These are phyloP conservation scores for Phylloscopus trochiloides DNA, from an alignment of 2,113 vertebrate species.

Conservation along the genomic window DNA sequence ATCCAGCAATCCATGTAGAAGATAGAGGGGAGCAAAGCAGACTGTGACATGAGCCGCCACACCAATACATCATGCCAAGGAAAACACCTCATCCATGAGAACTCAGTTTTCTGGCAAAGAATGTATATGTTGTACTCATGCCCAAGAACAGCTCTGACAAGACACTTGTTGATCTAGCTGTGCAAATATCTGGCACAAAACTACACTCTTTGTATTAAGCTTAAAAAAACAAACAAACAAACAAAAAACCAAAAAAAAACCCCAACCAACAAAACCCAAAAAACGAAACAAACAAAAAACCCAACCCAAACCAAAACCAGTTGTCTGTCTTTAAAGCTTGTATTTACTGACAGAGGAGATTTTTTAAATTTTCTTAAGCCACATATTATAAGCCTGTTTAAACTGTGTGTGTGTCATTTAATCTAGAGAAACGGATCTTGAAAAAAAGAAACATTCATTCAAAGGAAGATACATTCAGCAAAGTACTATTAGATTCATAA, in stretches of 20 bases:
- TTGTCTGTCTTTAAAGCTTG: neutral
- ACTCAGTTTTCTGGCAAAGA: neutral
- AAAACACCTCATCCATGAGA: neutral
- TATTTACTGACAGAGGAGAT: neutral
- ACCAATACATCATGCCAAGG: neutral
- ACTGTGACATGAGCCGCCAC: neutral
- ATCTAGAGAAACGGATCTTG: neutral
- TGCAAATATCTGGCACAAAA: neutral
- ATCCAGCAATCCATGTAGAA: neutral
- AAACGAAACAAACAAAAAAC: neutral
- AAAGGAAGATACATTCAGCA: neutral
- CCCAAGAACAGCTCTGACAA: neutral
- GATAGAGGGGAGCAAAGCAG: neutral
- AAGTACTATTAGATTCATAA: neutral
- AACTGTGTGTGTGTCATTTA: neutral
- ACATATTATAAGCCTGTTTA: neutral
- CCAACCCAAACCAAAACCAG: neutral
- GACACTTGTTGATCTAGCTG: neutral
- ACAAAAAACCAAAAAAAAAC: too few species aligned
- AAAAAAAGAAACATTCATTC: neutral
- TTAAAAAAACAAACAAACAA: too few species aligned
- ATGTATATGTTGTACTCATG: neutral
- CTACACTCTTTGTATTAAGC: neutral
- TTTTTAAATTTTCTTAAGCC: neutral
- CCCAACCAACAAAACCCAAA: neutral